A percentile compares a stretch with the other conserved stretches of the same genome.
Evolutionary conservation across 2,113 vertebrate species (phyloP).

Genomic region (Hippocampus guttulatus): DNA sequence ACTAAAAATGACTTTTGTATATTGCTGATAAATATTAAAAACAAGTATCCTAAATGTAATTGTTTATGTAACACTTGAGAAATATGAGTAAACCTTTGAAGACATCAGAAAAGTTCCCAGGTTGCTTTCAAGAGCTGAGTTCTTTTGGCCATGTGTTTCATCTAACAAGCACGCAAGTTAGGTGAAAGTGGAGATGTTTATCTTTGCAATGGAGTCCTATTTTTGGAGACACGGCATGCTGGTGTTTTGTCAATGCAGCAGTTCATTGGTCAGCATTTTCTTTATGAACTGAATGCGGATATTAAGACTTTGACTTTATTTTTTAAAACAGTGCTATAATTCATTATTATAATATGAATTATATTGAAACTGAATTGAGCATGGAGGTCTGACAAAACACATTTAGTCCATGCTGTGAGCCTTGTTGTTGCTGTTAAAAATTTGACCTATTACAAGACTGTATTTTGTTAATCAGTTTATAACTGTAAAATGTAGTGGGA

Average conservation of each 20-base stretch:
- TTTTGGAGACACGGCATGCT: conserved; percentile 19
- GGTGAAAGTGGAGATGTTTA: conserved; percentile 29
- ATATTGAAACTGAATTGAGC: no score
- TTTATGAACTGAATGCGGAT: not conserved
- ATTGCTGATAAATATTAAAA: not conserved
- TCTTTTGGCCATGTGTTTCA: conserved; percentile 17
- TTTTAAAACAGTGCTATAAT: not conserved
- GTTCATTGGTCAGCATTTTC: not conserved
- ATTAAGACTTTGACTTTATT: not conserved
- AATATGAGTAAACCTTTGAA: conserved; percentile 6
- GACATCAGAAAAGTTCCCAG: conserved; percentile 23
- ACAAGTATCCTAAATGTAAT: not conserved
- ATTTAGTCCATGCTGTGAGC: no score
- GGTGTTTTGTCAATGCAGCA: conserved; percentile 2
- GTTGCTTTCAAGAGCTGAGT: conserved; percentile 8
- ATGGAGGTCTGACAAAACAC: no score
- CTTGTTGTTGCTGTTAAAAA: no score
- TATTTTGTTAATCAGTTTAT: no score
- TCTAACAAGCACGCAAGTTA: conserved; percentile 15
- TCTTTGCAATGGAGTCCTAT: conserved; percentile 12
- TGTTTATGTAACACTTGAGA: not conserved
- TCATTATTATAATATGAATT: no score
- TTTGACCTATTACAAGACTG: no score
- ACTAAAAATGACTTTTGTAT: not conserved
- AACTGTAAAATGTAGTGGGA: no score